phyloP scores from a whole-genome alignment of 1,140 invertebrate genomes.

The Epicauta chinensis region DNA sequence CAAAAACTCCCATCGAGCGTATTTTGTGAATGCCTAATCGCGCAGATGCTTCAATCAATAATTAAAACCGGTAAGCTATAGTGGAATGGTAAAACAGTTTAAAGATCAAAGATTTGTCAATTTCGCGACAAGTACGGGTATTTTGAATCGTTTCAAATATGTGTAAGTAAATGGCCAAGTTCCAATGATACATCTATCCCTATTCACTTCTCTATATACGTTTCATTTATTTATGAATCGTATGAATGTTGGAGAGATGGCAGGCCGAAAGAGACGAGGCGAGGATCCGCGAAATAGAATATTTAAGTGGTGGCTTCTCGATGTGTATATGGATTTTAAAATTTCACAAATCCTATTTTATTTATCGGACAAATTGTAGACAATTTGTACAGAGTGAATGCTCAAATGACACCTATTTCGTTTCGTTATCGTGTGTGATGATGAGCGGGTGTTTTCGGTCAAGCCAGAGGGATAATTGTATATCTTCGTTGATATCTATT shows the following conservation, averaged over 20 bases:
- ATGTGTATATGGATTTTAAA: constrained; percentile 23
- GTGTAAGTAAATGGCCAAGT: constrained; percentile 14
- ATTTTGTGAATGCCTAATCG: no score
- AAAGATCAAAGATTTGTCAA: no score
- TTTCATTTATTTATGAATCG: constrained; percentile 29
- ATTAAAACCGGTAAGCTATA: no score
- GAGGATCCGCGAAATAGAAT: constrained; percentile 25
- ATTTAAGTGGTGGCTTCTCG: constrained; percentile 25
- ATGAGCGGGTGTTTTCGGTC: no score
- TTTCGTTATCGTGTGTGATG: no score
- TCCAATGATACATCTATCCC: not conserved
- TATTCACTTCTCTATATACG: not conserved
- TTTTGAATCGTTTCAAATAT: not conserved
- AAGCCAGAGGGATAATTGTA: no score
- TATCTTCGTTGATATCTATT: no score
- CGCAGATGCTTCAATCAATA: no score
- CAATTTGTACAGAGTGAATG: no score
- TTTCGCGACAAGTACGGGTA: constrained; percentile 14
- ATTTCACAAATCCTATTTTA: constrained; percentile 25
- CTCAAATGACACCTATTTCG: no score
- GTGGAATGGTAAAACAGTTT: no score
- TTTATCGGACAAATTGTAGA: no score
- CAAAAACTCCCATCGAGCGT: constrained; percentile 21
- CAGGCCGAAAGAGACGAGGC: constrained; percentile 17
- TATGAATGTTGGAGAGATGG: constrained; percentile 7